These are phyloP conservation scores for Drosophila subpulchrella DNA, from an alignment of 1,140 invertebrate species.

Conservation along the genomic window DNA sequence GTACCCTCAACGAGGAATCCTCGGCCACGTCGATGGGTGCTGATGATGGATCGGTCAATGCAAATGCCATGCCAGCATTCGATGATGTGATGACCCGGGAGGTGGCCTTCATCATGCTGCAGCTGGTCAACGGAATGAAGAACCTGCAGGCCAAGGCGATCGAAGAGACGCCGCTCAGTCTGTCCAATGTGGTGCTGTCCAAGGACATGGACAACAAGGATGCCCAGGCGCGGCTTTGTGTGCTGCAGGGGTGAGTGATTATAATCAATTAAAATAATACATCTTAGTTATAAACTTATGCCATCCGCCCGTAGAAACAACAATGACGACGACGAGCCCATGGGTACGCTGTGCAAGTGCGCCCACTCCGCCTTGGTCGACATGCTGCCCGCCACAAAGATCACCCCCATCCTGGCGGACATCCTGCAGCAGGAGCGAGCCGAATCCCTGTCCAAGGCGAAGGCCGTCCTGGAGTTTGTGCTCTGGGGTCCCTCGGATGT, in stretches of 20 bases:
- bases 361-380: conserved; percentile 89
- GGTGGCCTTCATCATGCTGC: conserved; percentile 90
- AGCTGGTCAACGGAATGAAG: conserved; percentile 92
- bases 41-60: conserved; percentile 44
- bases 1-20: conserved; percentile 74
- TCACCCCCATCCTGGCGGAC: conserved; percentile 88
- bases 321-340: conserved; percentile 86
- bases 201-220: conserved; percentile 87
- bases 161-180: conserved; percentile 89
- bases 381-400: conserved; percentile 87
- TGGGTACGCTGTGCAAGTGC: conserved; percentile 91
- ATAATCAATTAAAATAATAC: too few species aligned
- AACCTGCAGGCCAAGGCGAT: conserved; percentile 93
- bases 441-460: conserved; percentile 88
- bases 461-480: conserved; percentile 92
- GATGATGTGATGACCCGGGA: conserved; percentile 85
- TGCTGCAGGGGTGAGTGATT: conserved; percentile 89
- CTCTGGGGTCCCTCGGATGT: conserved; percentile 93
- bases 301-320: conserved; percentile 64
- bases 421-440: conserved; percentile 89
- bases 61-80: conserved; percentile 76
- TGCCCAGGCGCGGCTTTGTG: conserved; percentile 87
- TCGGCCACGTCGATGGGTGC: conserved; percentile 25
- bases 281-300: not conserved
- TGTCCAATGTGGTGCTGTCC: conserved; percentile 86